phyloP scores from a whole-genome alignment of 2,113 vertebrate species.

The Nothobranchius furzeri region DNA sequence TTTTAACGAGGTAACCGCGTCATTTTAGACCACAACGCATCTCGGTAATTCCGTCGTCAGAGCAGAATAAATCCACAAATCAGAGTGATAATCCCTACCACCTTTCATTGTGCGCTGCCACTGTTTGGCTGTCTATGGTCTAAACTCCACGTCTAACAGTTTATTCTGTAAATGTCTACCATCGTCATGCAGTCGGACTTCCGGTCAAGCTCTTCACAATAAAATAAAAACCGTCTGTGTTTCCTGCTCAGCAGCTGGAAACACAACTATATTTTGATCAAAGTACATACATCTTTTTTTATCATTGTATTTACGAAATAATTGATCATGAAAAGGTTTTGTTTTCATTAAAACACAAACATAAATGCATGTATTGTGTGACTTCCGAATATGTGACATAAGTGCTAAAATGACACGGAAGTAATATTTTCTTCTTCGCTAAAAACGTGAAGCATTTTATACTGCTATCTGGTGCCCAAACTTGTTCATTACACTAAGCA shows the following conservation, averaged over 20 bases:
- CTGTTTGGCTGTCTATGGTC: not conserved
- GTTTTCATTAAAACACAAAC: rapidly evolving
- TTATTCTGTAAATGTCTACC: not conserved
- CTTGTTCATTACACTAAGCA: no score
- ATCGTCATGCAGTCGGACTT: not conserved
- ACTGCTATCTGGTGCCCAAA: constrained; percentile 8
- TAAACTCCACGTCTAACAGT: constrained; percentile 54
- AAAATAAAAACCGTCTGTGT: not conserved
- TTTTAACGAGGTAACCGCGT: constrained; percentile 14
- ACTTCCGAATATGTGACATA: constrained; percentile 4
- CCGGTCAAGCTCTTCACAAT: constrained; percentile 28
- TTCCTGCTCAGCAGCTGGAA: not conserved
- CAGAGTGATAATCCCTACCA: constrained; percentile 2
- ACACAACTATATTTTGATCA: no score
- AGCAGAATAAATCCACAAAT: not conserved
- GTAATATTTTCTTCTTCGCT: constrained; percentile 27
- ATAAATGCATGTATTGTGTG: not conserved
- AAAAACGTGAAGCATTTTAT: no score
- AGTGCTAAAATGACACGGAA: constrained; percentile 28
- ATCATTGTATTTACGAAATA: not conserved
- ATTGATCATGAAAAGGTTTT: not conserved
- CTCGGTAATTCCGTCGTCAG: not conserved
- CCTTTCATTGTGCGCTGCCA: constrained; percentile 5
- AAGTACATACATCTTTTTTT: not conserved
- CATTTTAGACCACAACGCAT: constrained; percentile 7